Evolutionary conservation across 2,797 vertebrate species (phyloP), one percentile per base, ranked within the genome.

Genomic region (Pseudochirops corinnae): DNA sequence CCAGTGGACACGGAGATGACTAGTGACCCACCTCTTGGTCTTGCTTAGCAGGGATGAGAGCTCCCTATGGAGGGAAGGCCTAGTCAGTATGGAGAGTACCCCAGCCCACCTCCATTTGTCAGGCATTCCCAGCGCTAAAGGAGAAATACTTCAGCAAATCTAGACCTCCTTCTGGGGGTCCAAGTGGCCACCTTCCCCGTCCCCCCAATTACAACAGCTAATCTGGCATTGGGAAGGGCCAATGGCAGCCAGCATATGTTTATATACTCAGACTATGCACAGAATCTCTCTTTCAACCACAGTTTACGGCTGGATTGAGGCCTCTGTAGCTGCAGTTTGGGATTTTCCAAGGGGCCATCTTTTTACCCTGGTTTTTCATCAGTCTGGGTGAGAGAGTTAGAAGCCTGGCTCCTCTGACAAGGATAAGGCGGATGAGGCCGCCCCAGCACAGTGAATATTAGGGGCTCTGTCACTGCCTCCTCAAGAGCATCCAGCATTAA

Each of bases 151-250:
- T 57, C 91, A 95, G 96, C 96, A 94, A 31, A 92, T 92, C 0
- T 93, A 50, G 90, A 93, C 67, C 97, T 97, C 96, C 95, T 96
- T 93, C 92, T 31, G 31, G 50, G 94, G 62, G 90, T 94, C 95
- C 95, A 96, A 96, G 74, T 28, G 91, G 96, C 82, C 91, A 95
- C 92, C 96, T 96, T 91, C 93, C 33, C 16, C 58, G 90, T 53
- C 56, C 93, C 93, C 93, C 62, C 93, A 55, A 91, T 16, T 57
- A 97, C 95, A 96, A 90, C 96, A 95, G 97, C 93, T 97, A 97
- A 95, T 91, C 62, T 92, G 92, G 92, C 91, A 0, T 13, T 39
- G 56, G 56, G 56, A 56, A 67, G 24, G 3, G 53, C 94, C 95
- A 93, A 33, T 95, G 96, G 96, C 96, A 96, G 94, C 58, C 94